Evolutionary conservation across 2,113 vertebrate genomes (phyloP).

Genomic region (Asarcornis scutulata): DNA sequence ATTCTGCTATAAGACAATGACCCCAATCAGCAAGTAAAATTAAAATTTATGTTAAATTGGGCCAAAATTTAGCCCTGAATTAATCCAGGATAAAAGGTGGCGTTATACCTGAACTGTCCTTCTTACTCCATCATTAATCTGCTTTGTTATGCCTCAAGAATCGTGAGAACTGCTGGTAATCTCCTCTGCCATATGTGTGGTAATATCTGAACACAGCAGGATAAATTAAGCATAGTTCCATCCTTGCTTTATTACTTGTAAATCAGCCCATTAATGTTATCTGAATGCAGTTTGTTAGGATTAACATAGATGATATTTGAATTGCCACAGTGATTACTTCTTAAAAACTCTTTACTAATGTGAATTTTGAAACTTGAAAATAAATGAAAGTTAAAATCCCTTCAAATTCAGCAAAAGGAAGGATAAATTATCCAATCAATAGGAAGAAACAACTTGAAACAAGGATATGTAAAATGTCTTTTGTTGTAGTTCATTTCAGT

Average conservation of each 20-base stretch:
- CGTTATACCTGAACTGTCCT: conserved; percentile 29
- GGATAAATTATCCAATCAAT: neutral
- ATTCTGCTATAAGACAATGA: neutral
- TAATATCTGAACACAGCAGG: conserved; percentile 15
- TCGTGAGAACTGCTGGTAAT: neutral
- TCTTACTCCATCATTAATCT: conserved; percentile 49
- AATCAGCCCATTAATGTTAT: conserved; percentile 51
- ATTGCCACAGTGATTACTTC: conserved; percentile 11
- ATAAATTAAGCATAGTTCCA: neutral
- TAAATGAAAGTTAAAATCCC: neutral
- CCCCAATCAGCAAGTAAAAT: neutral
- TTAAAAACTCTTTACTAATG: neutral
- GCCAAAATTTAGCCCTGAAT: neutral
- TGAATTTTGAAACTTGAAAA: conserved; percentile 29
- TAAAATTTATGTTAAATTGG: neutral
- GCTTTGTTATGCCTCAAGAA: conserved; percentile 29
- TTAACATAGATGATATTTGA: conserved; percentile 26
- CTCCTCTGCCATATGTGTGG: conserved; percentile 21
- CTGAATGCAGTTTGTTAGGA: conserved; percentile 33
- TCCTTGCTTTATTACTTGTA: conserved; percentile 56
- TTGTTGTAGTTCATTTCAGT: neutral
- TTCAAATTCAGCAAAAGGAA: neutral
- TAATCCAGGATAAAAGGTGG: conserved; percentile 10
- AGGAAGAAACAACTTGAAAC: neutral
- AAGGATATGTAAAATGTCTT: neutral